These are phyloP conservation scores for Symphodus melops DNA, from an alignment of 2,113 vertebrate species.

Conservation along the genomic window DNA sequence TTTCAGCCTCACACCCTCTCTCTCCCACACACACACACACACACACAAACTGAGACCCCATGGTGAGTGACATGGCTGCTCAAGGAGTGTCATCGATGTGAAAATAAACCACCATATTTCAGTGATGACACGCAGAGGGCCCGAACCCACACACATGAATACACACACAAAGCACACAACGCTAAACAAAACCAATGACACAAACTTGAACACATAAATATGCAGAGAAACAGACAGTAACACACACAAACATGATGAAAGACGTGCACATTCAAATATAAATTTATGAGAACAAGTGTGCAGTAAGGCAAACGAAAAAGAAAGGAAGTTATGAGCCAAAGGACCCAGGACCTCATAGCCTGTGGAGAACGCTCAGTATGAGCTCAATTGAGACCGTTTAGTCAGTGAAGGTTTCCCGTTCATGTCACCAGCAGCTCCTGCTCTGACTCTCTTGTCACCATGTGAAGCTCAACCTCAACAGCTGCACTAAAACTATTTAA, in stretches of 20 bases:
- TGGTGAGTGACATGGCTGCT: constrained; percentile 50
- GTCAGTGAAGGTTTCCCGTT: too few species aligned
- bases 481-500: too few species aligned
- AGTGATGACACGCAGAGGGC: constrained; percentile 52
- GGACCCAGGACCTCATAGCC: too few species aligned
- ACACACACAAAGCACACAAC: constrained; percentile 14
- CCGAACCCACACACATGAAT: constrained; percentile 41
- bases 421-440: too few species aligned
- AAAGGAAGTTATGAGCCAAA: too few species aligned
- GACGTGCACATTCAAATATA: constrained; percentile 26
- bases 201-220: constrained; percentile 59
- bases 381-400: too few species aligned
- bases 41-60: constrained; percentile 14
- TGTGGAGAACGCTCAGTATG: too few species aligned
- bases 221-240: constrained; percentile 47
- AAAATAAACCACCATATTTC: constrained; percentile 67
- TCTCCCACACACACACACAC: constrained; percentile 4
- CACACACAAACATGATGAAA: constrained; percentile 59
- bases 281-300: constrained; percentile 19
- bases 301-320: constrained; percentile 1
- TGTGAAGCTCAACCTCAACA: too few species aligned
- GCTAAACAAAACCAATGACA: constrained; percentile 52
- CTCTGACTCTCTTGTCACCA: too few species aligned
- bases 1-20: not conserved
- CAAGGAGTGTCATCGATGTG: constrained; percentile 32